Conservation (phyloP, 2,888 invertebrate species). For the Orchestes rusci region DNA sequence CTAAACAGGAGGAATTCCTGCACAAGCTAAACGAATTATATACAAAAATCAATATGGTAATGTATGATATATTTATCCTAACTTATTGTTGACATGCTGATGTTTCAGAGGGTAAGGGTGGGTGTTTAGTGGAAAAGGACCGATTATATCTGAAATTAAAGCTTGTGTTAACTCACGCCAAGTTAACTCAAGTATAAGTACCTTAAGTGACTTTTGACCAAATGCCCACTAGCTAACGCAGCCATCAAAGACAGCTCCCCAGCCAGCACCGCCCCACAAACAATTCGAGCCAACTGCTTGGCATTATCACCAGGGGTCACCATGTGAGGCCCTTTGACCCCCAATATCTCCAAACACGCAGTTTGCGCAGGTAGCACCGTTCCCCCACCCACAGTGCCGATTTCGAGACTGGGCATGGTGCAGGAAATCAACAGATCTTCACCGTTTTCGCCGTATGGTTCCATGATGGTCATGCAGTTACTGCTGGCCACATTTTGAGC, state of each 20-base stretch:
- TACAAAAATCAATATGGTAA: too few relatives aligned
- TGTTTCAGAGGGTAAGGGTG: too few relatives aligned
- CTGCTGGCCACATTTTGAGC: slow-evolving; percentile 94
- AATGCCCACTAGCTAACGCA: slow-evolving; percentile 86
- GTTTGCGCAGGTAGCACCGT: slow-evolving; percentile 86
- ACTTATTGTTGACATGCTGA: slow-evolving; percentile 1
- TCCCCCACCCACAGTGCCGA: slow-evolving; percentile 89
- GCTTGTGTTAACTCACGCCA: background rate
- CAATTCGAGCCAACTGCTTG: slow-evolving; percentile 73
- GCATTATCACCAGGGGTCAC: slow-evolving; percentile 80
- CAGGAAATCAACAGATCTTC: slow-evolving; percentile 86
- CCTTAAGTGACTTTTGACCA: slow-evolving; percentile 91
- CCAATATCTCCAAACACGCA: slow-evolving; percentile 80
- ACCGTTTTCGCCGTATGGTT: slow-evolving; percentile 65
- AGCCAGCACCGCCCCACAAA: slow-evolving; percentile 91
- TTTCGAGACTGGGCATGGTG: slow-evolving; percentile 95
- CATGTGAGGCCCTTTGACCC: slow-evolving; percentile 65
- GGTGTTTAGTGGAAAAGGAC: slow-evolving; percentile 10
- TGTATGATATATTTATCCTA: slow-evolving; percentile 14
- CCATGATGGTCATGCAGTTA: slow-evolving; percentile 92
- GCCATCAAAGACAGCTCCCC: slow-evolving; percentile 95
- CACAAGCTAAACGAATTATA: too few relatives aligned
- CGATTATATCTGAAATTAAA: slow-evolving; percentile 15
- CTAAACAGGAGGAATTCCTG: too few relatives aligned
- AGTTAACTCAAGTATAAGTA: slow-evolving; percentile 47